phyloP scores from a whole-genome alignment of 2,113 vertebrate species.

The Thymallus thymallus region DNA sequence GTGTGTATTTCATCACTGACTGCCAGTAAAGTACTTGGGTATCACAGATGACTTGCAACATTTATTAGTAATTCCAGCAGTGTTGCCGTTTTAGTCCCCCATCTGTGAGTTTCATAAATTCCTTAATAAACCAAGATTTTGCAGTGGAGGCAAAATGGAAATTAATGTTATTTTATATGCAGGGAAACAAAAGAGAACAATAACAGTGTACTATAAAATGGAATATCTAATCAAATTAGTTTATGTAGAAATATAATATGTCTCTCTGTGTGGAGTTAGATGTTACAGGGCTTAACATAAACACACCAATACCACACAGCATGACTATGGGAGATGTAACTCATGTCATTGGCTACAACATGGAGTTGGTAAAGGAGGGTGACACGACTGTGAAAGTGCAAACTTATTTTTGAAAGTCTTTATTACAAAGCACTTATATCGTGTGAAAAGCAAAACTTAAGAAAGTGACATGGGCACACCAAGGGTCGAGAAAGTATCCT shows the following conservation, averaged over 20 bases:
- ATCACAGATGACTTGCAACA: slow-evolving; percentile 18
- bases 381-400: background rate
- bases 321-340: too few species aligned
- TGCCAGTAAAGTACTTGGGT: slow-evolving; percentile 26
- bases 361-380: too few species aligned
- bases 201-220: slow-evolving; percentile 48
- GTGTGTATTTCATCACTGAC: slow-evolving; percentile 7
- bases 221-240: slow-evolving; percentile 62
- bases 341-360: too few species aligned
- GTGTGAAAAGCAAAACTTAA: background rate
- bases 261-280: slow-evolving; percentile 41
- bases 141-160: slow-evolving; percentile 36
- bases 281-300: slow-evolving; percentile 52
- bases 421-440: background rate
- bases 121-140: slow-evolving; percentile 58
- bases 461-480: slow-evolving; percentile 40
- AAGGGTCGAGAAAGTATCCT: slow-evolving; percentile 29
- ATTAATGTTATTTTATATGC: slow-evolving; percentile 51
- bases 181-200: slow-evolving; percentile 56
- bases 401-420: slow-evolving; percentile 26
- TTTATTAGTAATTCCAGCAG: slow-evolving; percentile 50
- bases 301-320: slow-evolving; percentile 33
- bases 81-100: slow-evolving; percentile 3
- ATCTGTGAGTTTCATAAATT: slow-evolving; percentile 52
- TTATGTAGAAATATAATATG: slow-evolving; percentile 35